Evolutionary conservation across 2,888 invertebrate species (phyloP), one percentile per base, ranked within the genome.

Genomic region (Tortrix viridana): DNA sequence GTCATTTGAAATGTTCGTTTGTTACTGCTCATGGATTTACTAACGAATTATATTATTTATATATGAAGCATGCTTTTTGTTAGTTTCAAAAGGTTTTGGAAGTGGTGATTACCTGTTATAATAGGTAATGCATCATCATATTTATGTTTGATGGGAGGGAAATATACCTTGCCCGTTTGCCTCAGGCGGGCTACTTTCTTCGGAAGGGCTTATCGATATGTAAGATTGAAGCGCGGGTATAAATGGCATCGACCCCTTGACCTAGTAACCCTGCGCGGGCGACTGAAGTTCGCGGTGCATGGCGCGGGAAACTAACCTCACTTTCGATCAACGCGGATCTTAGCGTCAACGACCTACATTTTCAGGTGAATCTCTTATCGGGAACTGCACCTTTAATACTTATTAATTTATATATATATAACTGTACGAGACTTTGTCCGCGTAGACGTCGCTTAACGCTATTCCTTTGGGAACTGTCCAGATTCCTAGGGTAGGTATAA

Each of bases 241-340:
- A 79, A 79, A 76, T 77, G 75, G 67, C 77, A 73, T 71, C 77
- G 82, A 79, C 82, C 84, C 72, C 76, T 69, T 88, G 83, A 85
- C 90, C 85, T 67, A 88, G 82, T 89, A 79, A 88, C 85, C 41
- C 82, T 80, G 71, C 73, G 75, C 79, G 75, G 71, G 76, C 76
- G 69, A 72, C 71, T 81, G 77, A 84, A 84, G 84, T 77, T 77
- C 72, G 67, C 75, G 77, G 70, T 79, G 80, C 81, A 79, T 61
- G 72, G 73, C 75, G 76, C 81, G 78, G 78, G 81, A 82, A 84
- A 76, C 69, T 73, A 75, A 79, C 81, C 80, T 86, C 84, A 87
- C 87, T 88, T 88, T 89, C 86, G 75, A 76, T 82, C 70, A 72
- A 83, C 71, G 76, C 86, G 87, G 88, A 87, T 84, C 77, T 84